Percentiles rank a stretch among this genome's conserved stretches.
Evolutionary conservation across 2,113 vertebrate genomes (phyloP).

Genomic region (Physeter macrocephalus): DNA sequence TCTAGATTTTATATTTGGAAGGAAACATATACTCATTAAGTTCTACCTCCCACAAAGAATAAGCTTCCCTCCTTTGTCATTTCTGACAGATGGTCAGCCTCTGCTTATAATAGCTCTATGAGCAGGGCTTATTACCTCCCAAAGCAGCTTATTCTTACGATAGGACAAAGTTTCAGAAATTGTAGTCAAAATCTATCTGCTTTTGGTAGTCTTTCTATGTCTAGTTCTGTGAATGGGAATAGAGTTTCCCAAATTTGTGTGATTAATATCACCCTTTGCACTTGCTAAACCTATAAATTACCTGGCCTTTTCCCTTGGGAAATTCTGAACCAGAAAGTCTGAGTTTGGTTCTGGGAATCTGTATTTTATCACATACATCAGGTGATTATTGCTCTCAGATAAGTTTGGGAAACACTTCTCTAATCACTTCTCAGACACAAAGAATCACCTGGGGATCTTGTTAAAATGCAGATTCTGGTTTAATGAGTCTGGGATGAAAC

Average conservation of each 20-base stretch:
- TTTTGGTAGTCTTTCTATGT: background rate
- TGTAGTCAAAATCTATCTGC: background rate
- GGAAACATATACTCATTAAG: background rate
- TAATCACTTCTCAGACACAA: background rate
- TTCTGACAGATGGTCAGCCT: conserved; percentile 35
- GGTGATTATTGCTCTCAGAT: background rate
- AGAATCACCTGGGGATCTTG: background rate
- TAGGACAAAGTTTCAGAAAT: background rate
- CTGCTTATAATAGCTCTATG: background rate
- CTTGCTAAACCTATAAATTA: background rate
- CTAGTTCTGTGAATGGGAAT: background rate
- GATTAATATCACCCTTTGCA: background rate
- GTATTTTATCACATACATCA: background rate
- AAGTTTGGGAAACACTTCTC: background rate
- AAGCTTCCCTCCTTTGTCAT: conserved; percentile 14
- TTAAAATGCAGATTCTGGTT: background rate
- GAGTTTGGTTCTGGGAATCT: background rate
- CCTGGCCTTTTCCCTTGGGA: background rate
- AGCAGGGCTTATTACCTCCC: background rate
- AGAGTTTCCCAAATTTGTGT: background rate
- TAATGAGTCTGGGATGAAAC: background rate
- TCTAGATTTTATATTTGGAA: conserved; percentile 41
- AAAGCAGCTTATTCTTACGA: background rate
- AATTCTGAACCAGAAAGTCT: background rate
- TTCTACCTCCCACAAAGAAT: background rate